Base-by-base conservation (phyloP, 30 jellyfish, hydroid and myxozoan species). In the Phacellophora camtschatica region DNA sequence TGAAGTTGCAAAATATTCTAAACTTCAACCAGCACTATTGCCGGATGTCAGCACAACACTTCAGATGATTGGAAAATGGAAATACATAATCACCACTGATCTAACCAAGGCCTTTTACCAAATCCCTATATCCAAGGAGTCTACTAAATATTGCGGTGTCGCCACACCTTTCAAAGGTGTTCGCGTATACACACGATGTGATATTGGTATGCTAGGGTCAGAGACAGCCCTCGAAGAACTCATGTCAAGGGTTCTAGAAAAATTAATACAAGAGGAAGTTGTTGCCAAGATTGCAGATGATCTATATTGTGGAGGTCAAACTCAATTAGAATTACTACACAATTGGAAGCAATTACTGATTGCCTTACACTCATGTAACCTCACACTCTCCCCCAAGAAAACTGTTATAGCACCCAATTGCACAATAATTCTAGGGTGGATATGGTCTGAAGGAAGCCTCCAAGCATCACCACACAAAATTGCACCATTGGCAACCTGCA, bases 151-250 rank as follows among this genome's bases (percentile, higher is more conserved):
- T 59, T 71, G 91, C 76, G 91, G 95, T 22, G 91, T 84, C 33
- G 90, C 55, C 19, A 84, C 95, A 15, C 95, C 95, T 16, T 84
- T 84, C 84, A 22, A 45, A 20, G 91, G 95, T 39, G 74, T 84
- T 12, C 75, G 74, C 5, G 90, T 84, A 8, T 84, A 84, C 62
- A 61, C 57, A 12, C 53, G 95, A 22, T 31, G 54, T 30, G 95
- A 90, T 20, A 84, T 84, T 90, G 95, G 91, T 7, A 84, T 84
- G 91, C 91, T 85, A 2, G 95, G 95, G 22, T 84, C 95, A 9
- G 85, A 84, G 41, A 71, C 95, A 29, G 95, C 83, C 19, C 62
- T 72, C 30, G 95, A 84, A 51, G 95, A 84, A 55, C 50, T 84
- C 4, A 84, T 74, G 90, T 84, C 71, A 41, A 57, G 83, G 31